These are phyloP conservation scores for Cyclina sinensis DNA, from an alignment of 1,140 invertebrate species.

Conservation along the genomic window DNA sequence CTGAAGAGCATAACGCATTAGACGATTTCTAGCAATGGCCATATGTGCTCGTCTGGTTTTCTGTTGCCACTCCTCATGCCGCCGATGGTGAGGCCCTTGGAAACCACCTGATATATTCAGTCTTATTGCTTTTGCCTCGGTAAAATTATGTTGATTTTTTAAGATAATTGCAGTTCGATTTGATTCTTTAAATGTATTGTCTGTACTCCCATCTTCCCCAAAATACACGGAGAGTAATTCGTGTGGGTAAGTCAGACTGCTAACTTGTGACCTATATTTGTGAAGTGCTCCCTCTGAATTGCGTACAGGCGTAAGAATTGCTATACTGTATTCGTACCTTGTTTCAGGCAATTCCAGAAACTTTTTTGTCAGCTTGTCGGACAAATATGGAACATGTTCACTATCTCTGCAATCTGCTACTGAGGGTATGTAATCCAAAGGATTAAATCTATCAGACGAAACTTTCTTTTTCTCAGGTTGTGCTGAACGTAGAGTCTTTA, in stretches of 20 bases:
- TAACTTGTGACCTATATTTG: constrained; percentile 71
- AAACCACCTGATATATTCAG: constrained; percentile 74
- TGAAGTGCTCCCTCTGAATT: constrained; percentile 73
- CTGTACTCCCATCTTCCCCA: constrained; percentile 82
- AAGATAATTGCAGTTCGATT: constrained; percentile 70
- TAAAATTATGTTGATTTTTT: constrained; percentile 65
- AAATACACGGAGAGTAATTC: constrained; percentile 79
- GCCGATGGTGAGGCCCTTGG: constrained; percentile 67
- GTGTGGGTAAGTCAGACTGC: constrained; percentile 79
- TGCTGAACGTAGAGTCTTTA: no score
- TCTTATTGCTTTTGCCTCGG: constrained; percentile 66
- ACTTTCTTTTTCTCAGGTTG: no score
- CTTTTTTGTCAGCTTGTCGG: constrained; percentile 58
- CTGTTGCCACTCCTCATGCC: constrained; percentile 68
- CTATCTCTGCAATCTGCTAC: constrained; percentile 73
- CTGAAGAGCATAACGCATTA: constrained; percentile 67
- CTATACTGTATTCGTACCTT: constrained; percentile 65
- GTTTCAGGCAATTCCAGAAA: constrained; percentile 63
- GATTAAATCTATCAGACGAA: no score
- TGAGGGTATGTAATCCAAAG: constrained; percentile 64
- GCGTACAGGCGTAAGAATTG: constrained; percentile 82
- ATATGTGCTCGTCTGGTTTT: constrained; percentile 76
- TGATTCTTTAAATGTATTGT: constrained; percentile 74
- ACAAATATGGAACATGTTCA: constrained; percentile 69
- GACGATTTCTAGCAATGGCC: constrained; percentile 79